Conservation (phyloP, 2,113 vertebrate species). For the Chionomys nivalis region DNA sequence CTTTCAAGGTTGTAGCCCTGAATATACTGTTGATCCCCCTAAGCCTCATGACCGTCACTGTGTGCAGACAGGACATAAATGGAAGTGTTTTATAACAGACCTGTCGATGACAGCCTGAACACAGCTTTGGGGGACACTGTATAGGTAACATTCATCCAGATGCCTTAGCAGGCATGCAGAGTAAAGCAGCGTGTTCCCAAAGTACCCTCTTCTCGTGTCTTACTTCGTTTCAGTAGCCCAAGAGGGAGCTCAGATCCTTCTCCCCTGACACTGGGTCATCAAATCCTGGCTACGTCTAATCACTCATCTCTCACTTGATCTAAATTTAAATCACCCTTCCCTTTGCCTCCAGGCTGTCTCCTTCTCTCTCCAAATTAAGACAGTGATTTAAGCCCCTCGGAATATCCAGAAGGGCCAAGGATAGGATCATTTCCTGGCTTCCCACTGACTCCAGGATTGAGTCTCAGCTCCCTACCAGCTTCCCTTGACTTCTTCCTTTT, state of each 20-base stretch:
- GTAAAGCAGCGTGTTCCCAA: background rate
- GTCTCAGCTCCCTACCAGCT: background rate
- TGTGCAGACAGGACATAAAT: background rate
- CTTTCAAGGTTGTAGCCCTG: background rate
- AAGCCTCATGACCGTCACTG: background rate
- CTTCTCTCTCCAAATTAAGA: constrained; percentile 31
- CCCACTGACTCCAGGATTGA: background rate
- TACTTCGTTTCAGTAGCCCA: background rate
- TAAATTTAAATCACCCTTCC: constrained; percentile 35
- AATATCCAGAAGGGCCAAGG: background rate
- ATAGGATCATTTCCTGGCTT: background rate
- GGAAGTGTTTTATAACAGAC: background rate
- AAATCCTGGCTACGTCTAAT: background rate
- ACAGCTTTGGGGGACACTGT: background rate
- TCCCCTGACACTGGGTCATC: constrained; percentile 9
- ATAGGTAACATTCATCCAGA: background rate
- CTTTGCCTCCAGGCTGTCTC: background rate
- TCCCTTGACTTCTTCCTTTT: background rate
- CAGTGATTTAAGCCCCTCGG: background rate
- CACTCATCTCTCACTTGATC: constrained; percentile 10
- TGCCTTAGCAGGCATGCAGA: background rate
- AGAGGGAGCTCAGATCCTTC: background rate
- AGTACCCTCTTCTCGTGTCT: background rate
- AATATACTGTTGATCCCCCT: background rate
- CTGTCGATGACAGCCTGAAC: background rate